Base-by-base conservation (phyloP, 2,113 vertebrate species). In the Syrrhaptes paradoxus region DNA sequence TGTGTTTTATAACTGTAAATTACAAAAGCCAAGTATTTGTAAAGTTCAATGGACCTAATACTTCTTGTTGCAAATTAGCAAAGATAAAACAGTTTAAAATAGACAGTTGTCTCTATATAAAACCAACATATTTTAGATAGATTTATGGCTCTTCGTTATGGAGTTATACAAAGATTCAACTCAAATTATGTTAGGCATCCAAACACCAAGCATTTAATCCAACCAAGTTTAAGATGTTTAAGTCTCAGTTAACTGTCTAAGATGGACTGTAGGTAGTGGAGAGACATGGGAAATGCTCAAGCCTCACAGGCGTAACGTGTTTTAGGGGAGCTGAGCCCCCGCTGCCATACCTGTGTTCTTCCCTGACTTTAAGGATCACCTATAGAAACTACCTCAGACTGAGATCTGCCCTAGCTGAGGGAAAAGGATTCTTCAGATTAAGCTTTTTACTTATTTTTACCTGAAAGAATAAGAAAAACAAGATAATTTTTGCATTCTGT, bases 301-400 rank as follows among this genome's bases (percentile, higher is more conserved):
- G 25, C 21, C 25, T 36, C 5, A 7, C 1, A 1, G 51, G 29
- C 11, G 32, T 17, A n/a, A 24, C 38, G 7, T 8, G 2, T 21
- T 62, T 34, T 41, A 55, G 36, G 13, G 45, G 5, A 46, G 28
- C 22, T 12, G 43, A 74, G 6, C 25, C 61, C 34, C 17, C 67
- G 32, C n/a, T n/a, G 32, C 1, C 1, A 5, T 18, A 11, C 10
- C 43, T 52, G 6, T 72, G 41, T 1, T 72, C 62, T 72, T 75
- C 32, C 7, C 28, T 41, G 41, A 3, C n/a, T 41, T 58, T 32
- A 41, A 83, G 45, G 19, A 38, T 10, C 88, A 62, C 61, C 48
- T 12, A 9, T 7, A 63, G 72, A 61, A 90, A 32, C 19, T 36
- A 19, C 13, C 19, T 73, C 13, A 41, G 5, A n/a, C 5, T n/a